Evolutionary conservation across 2,888 invertebrate genomes (phyloP), one percentile per base, ranked within the genome.

Genomic region (Latrodectus hesperus): DNA sequence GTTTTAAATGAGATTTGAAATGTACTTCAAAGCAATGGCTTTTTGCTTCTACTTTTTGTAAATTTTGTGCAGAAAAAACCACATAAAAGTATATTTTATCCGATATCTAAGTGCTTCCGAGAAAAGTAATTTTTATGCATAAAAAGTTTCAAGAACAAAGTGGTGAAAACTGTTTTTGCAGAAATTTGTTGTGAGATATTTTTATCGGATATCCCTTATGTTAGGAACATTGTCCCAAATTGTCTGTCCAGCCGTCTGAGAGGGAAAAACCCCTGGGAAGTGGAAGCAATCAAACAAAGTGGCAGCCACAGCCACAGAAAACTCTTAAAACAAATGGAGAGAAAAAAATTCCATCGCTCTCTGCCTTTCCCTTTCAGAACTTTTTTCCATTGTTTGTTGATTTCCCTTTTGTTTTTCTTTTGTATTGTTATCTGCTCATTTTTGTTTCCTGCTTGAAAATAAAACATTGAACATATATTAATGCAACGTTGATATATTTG

Each of bases 221-320:
- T 81, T 65, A 73, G 65, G 80, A 81, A 73, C 73, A 73, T 14
- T 73, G 67, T 72, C 72, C 65, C 73, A 67, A 74, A 74, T 81
- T 81, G 73, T 81, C 81, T 74, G 81, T 74, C 81, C 81, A 52
- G 52, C 67, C 73, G 81, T 81, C 81, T 81, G 81, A 74, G 74
- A 81, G 65, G 65, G 53, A 67, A 81, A 74, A 73, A 38, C 81
- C 81, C 81, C 81, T 74, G 81, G 81, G 81, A 81, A 64, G 81
- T 38, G 67, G 81, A 81, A 81, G 74, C 81, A 81, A 81, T 81
- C 81, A 81, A 81, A 81, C 81, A 81, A 81, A 81, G 81, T 81
- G 81, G 81, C 81, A 81, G 74, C 74, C 73, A 9, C 81, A 73
- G 73, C 81, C 81, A 64, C 81, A 81, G 81, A 81, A 38, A 81